Evolutionary conservation across 2,797 vertebrate genomes (phyloP).

Genomic region (Anabacerthia variegaticeps): DNA sequence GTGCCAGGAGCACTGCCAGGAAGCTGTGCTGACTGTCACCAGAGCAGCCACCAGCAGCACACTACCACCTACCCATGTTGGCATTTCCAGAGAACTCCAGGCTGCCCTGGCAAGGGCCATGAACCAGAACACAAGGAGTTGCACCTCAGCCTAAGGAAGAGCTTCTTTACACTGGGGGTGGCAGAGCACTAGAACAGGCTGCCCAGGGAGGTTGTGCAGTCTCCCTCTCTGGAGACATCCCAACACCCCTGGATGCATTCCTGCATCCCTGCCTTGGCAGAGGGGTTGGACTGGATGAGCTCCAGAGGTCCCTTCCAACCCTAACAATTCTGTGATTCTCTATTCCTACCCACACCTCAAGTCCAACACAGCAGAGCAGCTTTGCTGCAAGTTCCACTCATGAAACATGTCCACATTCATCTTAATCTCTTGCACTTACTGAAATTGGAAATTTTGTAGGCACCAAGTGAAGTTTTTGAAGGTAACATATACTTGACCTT

Average conservation of each 20-base stretch:
- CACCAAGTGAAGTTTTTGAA: background rate
- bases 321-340: background rate
- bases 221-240: background rate
- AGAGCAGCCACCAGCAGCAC: background rate
- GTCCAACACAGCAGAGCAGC: background rate
- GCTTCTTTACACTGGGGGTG: background rate
- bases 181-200: background rate
- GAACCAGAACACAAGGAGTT: background rate
- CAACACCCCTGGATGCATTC: background rate
- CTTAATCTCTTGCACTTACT: background rate
- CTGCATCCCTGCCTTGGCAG: background rate
- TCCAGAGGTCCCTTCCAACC: background rate
- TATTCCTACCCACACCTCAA: background rate
- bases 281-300: fast-evolving
- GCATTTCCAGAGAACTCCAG: background rate
- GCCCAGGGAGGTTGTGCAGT: background rate
- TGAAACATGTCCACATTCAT: background rate
- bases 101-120: background rate
- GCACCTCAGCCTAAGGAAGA: background rate
- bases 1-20: background rate
- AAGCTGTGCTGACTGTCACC: background rate
- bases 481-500: background rate
- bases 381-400: background rate
- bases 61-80: background rate
- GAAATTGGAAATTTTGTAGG: background rate